Evolutionary conservation across 92 coral and sea anemone species (phyloP).

Genomic region (Umimayanthus chanpuru): DNA sequence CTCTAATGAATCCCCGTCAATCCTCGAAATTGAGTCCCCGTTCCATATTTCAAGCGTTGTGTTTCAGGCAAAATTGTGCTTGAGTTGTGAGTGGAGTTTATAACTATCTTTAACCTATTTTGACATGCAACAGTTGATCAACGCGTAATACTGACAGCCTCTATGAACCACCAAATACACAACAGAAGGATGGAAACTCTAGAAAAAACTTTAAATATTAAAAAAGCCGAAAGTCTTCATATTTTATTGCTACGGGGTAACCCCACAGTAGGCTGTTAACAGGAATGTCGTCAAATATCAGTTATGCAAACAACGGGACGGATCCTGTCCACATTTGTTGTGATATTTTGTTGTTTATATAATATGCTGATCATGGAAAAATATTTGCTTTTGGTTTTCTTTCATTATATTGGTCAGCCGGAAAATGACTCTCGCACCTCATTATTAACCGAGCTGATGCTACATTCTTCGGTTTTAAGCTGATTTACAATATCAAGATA

Average conservation of each 20-base stretch:
- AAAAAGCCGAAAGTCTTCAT: background rate
- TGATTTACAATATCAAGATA: background rate
- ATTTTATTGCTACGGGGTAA: background rate
- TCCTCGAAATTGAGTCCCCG: too few species aligned
- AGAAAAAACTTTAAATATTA: too few species aligned
- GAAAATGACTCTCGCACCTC: background rate
- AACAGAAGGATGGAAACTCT: too few species aligned
- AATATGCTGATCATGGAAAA: background rate
- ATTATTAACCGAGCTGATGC: background rate
- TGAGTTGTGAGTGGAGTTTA: too few species aligned
- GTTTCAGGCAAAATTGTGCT: too few species aligned
- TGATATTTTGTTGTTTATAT: too few species aligned
- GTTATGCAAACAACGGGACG: background rate
- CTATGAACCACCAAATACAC: too few species aligned
- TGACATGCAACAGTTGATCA: background rate
- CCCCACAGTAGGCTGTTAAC: background rate
- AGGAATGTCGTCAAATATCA: background rate
- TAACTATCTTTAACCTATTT: too few species aligned
- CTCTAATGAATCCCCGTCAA: background rate
- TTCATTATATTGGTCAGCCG: background rate
- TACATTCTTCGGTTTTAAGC: background rate
- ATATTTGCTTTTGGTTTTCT: background rate
- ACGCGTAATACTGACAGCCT: too few species aligned
- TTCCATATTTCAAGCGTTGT: too few species aligned
- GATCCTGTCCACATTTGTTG: background rate